Percentiles rank a stretch among this genome's conserved stretches.
Conservation (phyloP, 1,140 invertebrate species). For the Aphelenchoides avenae region DNA sequence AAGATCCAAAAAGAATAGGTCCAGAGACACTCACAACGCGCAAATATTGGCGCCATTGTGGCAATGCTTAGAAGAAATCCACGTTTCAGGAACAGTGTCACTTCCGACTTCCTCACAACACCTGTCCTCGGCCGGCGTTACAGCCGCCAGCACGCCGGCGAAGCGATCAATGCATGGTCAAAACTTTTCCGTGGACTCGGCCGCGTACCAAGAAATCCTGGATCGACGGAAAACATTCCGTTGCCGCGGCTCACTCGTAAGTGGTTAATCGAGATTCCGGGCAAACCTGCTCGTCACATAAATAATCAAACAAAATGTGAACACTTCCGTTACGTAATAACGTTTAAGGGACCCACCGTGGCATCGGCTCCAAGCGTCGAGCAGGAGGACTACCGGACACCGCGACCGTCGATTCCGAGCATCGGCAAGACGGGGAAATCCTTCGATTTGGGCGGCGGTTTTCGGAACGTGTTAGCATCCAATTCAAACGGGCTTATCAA, state of each 20-base stretch:
- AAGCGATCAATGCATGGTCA: constrained; percentile 13
- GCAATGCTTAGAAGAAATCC: too few relatives aligned
- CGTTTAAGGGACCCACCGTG: constrained; percentile 53
- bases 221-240: constrained; percentile 43
- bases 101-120: too few relatives aligned
- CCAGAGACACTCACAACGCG: too few relatives aligned
- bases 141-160: too few relatives aligned
- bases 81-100: too few relatives aligned
- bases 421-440: constrained; percentile 55
- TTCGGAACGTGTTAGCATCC: constrained; percentile 17
- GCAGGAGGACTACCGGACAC: constrained; percentile 59
- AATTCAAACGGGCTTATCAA: constrained; percentile 57
- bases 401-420: constrained; percentile 46
- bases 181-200: constrained; percentile 37
- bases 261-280: too few relatives aligned
- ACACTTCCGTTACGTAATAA: neutral
- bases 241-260: constrained; percentile 38
- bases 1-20: too few relatives aligned
- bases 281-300: too few relatives aligned
- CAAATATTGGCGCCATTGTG: too few relatives aligned
- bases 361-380: constrained; percentile 57
- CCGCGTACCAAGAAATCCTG: constrained; percentile 42
- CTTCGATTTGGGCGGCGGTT: constrained; percentile 50
- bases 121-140: neutral
- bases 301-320: neutral